A percentile compares a stretch with the other conserved stretches of the same genome.
Conservation (phyloP, 2,797 vertebrate genomes). For the Limnodromus scolopaceus region DNA sequence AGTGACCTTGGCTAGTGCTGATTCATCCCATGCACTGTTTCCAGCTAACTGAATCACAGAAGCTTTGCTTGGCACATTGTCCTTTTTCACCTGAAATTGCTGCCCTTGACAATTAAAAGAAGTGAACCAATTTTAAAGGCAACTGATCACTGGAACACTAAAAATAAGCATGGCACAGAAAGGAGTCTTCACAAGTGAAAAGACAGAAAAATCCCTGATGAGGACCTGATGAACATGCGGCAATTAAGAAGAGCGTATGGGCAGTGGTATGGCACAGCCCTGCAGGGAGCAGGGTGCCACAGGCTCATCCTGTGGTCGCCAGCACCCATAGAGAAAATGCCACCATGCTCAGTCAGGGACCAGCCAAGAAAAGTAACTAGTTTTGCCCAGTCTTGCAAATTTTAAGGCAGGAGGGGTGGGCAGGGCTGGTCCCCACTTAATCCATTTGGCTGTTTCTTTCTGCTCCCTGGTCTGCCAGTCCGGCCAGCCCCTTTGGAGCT, state of each 20-base stretch:
- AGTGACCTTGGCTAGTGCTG: slow-evolving; percentile 57
- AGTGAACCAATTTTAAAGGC: slow-evolving; percentile 57
- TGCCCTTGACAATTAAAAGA: slow-evolving; percentile 60
- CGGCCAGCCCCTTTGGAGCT: slow-evolving; percentile 69
- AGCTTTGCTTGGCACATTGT: slow-evolving; percentile 43
- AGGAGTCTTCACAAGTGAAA: slow-evolving; percentile 8
- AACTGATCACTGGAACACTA: not conserved
- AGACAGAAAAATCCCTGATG: slow-evolving; percentile 16
- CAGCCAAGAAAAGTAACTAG: not conserved
- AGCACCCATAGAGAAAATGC: not conserved
- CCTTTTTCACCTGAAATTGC: not conserved
- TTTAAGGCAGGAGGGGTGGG: not conserved
- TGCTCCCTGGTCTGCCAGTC: slow-evolving; percentile 69
- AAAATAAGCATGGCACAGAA: slow-evolving; percentile 52
- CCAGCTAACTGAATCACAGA: slow-evolving; percentile 37
- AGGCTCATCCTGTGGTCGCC: not conserved
- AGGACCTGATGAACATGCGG: not conserved
- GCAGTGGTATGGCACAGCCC: not conserved
- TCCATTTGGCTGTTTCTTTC: slow-evolving; percentile 32
- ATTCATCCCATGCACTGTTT: slow-evolving; percentile 47
- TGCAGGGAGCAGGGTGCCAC: not conserved
- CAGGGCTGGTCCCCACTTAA: not conserved
- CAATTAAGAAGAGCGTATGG: not conserved
- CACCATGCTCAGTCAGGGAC: not conserved
- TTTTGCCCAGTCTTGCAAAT: not conserved